phyloP scores from a whole-genome alignment of 2,113 vertebrate species.

The Jaculus jaculus region DNA sequence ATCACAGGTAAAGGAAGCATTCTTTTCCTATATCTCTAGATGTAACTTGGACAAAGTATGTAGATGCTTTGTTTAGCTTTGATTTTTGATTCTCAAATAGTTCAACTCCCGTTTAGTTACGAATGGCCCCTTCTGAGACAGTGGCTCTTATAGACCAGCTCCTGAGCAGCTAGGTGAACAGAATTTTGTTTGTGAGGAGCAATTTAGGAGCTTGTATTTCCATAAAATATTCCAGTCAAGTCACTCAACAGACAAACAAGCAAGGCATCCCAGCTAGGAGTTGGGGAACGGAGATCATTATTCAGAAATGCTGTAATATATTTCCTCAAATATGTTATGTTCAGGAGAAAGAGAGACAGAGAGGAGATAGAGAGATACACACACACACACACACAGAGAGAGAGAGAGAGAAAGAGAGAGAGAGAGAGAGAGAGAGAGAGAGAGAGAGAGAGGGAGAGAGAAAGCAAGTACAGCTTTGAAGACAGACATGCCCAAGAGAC shows the following conservation, averaged over 20 bases:
- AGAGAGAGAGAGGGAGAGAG: too few relatives aligned
- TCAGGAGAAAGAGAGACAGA: not conserved
- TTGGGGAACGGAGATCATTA: not conserved
- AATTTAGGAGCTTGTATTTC: not conserved
- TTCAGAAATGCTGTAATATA: not conserved
- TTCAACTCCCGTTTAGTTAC: not conserved
- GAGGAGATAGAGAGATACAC: not conserved
- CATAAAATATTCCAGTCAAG: not conserved
- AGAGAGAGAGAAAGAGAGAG: too few relatives aligned
- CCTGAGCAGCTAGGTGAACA: not conserved
- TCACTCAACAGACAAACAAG: not conserved
- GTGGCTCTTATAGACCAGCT: not conserved
- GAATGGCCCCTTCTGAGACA: not conserved
- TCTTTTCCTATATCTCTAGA: not conserved
- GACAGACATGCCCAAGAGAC: not conserved
- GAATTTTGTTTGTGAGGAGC: not conserved
- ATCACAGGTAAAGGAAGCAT: not conserved
- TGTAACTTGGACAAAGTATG: not conserved
- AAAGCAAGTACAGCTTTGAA: not conserved
- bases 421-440: too few relatives aligned
- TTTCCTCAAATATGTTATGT: not conserved
- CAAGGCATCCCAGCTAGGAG: not conserved
- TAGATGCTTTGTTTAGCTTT: not conserved
- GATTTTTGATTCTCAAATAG: not conserved
- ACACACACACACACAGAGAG: too few relatives aligned